Evolutionary conservation across 2,797 vertebrate species (phyloP).

Genomic region (Cynodonichthys magdalenae): DNA sequence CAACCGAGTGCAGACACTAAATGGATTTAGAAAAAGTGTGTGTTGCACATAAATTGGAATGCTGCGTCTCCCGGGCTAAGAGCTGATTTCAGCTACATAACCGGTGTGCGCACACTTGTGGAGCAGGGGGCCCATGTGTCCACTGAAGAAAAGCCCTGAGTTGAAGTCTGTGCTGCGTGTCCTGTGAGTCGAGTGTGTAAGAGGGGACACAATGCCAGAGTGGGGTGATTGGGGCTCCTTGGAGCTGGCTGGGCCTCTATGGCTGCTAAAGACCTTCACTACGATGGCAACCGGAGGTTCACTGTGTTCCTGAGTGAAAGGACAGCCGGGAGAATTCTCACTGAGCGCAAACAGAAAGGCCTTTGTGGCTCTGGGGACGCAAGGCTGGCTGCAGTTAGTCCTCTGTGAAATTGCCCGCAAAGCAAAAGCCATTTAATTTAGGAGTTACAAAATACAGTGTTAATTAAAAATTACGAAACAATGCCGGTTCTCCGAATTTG

Average conservation of each 20-base stretch:
- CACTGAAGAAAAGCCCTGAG: conserved; percentile 62
- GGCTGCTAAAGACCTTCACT: conserved; percentile 83
- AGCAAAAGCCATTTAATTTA: conserved; percentile 80
- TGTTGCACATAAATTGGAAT: conserved; percentile 31
- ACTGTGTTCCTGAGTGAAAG: conserved; percentile 86
- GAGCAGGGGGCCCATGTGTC: conserved; percentile 68
- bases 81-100: conserved; percentile 46
- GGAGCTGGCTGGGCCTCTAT: conserved; percentile 82
- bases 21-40: conserved; percentile 35
- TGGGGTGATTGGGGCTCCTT: conserved; percentile 82
- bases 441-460: conserved; percentile 69
- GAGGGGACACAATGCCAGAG: conserved; percentile 82
- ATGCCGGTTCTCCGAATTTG: conserved; percentile 33
- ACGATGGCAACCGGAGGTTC: conserved; percentile 89
- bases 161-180: conserved; percentile 72
- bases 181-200: conserved; percentile 78
- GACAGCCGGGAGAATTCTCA: conserved; percentile 88
- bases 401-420: conserved; percentile 78
- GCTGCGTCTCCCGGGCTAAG: conserved; percentile 18
- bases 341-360: conserved; percentile 85
- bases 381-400: conserved; percentile 78
- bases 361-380: conserved; percentile 82
- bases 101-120: conserved; percentile 60
- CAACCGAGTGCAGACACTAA: conserved; percentile 33
- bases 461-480: conserved; percentile 70